Evolutionary conservation across 2,113 vertebrate genomes (phyloP).

Genomic region (Chitala chitala): DNA sequence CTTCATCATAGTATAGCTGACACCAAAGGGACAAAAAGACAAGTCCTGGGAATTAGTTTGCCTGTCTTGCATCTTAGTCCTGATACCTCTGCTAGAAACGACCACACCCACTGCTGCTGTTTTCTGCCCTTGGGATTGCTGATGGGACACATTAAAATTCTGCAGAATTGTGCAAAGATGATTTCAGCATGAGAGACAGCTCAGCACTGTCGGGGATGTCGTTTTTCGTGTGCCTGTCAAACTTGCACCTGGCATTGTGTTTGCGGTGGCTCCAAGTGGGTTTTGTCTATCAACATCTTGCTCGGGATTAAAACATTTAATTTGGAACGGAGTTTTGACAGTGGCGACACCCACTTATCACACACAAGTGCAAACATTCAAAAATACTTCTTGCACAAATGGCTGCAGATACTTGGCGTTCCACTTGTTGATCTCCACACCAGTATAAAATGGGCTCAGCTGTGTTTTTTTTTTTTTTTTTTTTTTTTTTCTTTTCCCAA

Average conservation of each 20-base stretch:
- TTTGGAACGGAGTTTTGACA: not conserved
- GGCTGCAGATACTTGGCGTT: not conserved
- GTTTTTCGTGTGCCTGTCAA: slow-evolving; percentile 8
- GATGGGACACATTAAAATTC: not conserved
- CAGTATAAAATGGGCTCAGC: not conserved
- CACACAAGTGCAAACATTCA: not conserved
- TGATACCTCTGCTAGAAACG: not conserved
- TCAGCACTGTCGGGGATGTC: not conserved
- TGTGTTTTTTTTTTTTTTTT: too few relatives aligned
- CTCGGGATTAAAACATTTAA: not conserved
- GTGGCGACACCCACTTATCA: not conserved
- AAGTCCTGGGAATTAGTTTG: too few relatives aligned
- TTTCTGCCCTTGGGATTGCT: not conserved
- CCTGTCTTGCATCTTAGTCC: not conserved
- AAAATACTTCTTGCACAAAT: slow-evolving; percentile 6
- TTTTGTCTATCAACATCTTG: not conserved
- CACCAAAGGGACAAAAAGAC: not conserved
- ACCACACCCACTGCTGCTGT: not conserved
- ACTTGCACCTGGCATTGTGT: not conserved
- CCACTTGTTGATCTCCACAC: not conserved
- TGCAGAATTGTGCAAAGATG: not conserved
- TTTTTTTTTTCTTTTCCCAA: slow-evolving; percentile 55
- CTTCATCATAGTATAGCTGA: too few relatives aligned
- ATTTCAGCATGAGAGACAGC: slow-evolving; percentile 7
- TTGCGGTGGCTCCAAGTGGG: not conserved